Conservation (phyloP, 23 tunicate species). For the Corella eumyota region DNA sequence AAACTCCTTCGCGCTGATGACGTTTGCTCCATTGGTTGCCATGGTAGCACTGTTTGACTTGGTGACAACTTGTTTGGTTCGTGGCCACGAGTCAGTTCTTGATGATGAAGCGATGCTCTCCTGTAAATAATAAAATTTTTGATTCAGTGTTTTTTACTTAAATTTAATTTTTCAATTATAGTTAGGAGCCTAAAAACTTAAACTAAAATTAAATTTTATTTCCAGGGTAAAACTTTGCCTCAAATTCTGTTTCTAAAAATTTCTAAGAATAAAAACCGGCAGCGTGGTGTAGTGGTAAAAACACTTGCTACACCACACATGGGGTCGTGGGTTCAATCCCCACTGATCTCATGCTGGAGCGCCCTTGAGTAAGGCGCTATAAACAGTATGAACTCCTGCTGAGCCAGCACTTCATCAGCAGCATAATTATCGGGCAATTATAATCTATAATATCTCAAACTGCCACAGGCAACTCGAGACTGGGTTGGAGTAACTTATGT, state of each 20-base stretch:
- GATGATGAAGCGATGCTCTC: constrained; percentile 67
- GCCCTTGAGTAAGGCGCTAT: too few species aligned
- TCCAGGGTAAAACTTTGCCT: not conserved
- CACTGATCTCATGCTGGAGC: too few species aligned
- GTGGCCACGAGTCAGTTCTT: constrained; percentile 58
- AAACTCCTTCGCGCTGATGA: constrained; percentile 7
- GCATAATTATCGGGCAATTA: too few species aligned
- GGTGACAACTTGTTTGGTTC: constrained; percentile 8
- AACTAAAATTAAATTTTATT: not conserved
- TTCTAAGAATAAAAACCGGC: not conserved
- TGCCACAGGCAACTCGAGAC: too few species aligned
- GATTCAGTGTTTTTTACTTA: not conserved
- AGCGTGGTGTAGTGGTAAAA: not conserved
- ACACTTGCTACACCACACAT: not conserved
- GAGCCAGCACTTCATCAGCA: too few species aligned
- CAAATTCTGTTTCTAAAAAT: not conserved
- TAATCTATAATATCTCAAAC: too few species aligned
- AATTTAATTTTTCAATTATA: not conserved
- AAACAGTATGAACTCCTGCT: too few species aligned
- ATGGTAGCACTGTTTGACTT: constrained; percentile 15
- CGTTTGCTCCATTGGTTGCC: constrained; percentile 11
- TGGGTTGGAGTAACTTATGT: too few species aligned
- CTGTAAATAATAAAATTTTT: constrained; percentile 2
- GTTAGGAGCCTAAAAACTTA: not conserved
- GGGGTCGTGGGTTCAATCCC: too few species aligned